These are phyloP conservation scores for Lamproptera curius DNA, from an alignment of 2,888 invertebrate genomes.

Conservation along the genomic window DNA sequence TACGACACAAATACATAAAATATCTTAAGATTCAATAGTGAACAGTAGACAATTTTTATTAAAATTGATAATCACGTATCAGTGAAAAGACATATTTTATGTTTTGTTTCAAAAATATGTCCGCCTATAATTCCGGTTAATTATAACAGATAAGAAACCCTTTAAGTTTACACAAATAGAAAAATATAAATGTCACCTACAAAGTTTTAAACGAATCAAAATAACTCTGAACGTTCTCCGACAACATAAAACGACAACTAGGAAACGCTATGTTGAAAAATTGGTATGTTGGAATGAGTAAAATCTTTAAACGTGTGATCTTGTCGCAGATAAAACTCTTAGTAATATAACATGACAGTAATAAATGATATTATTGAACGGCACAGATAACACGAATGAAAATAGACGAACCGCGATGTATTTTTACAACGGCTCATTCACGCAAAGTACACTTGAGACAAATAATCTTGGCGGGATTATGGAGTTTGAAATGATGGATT, in stretches of 20 bases:
- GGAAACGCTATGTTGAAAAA: not conserved
- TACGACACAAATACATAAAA: too few species aligned
- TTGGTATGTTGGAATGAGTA: not conserved
- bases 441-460: slow-evolving; percentile 15
- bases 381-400: slow-evolving; percentile 14
- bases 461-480: slow-evolving; percentile 16
- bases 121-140: too few species aligned
- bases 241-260: not conserved
- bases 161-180: too few species aligned
- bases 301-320: slow-evolving; percentile 13
- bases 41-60: too few species aligned
- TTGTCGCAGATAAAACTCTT: slow-evolving; percentile 9
- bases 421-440: slow-evolving; percentile 15
- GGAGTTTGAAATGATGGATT: slow-evolving; percentile 16
- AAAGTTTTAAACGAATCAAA: not conserved
- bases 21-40: too few species aligned
- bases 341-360: slow-evolving; percentile 12
- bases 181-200: not conserved
- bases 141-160: too few species aligned
- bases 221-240: not conserved
- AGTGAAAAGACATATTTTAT: too few species aligned
- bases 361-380: slow-evolving; percentile 19
- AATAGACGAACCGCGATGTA: slow-evolving; percentile 5
- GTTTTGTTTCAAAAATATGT: too few species aligned
- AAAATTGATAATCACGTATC: too few species aligned